Evolutionary conservation across 23 tunicate species (phyloP).

Genomic region (Oikopleura dioica): DNA sequence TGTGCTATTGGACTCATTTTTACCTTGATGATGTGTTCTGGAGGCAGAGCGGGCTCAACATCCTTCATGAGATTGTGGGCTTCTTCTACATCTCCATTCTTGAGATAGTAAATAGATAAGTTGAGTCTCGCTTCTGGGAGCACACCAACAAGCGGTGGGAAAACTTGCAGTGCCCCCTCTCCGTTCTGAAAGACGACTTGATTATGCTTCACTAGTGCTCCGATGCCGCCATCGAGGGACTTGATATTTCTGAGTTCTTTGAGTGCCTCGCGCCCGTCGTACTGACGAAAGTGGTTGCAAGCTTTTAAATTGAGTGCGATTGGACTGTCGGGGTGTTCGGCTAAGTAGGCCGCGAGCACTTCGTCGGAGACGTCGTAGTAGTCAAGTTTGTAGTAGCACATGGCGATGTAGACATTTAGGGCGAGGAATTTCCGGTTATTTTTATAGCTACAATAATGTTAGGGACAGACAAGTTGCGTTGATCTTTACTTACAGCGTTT

Average conservation of each 20-base stretch:
- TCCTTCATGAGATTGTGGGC: constrained; percentile 82
- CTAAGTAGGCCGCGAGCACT: constrained; percentile 80
- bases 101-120: constrained; percentile 52
- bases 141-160: constrained; percentile 81
- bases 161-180: constrained; percentile 70
- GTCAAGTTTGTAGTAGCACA: constrained; percentile 85
- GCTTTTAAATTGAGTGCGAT: constrained; percentile 82
- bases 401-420: constrained; percentile 84
- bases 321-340: constrained; percentile 60
- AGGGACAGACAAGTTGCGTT: background rate
- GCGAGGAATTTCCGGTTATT: constrained; percentile 54
- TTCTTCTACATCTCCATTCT: constrained; percentile 77
- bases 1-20: too few species aligned
- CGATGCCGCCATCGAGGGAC: background rate
- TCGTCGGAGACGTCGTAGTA: constrained; percentile 98
- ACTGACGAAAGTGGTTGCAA: constrained; percentile 80
- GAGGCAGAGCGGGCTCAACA: constrained; percentile 57
- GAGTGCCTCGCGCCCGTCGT: constrained; percentile 88
- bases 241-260: constrained; percentile 57
- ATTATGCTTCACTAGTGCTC: constrained; percentile 71
- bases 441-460: background rate
- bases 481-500: constrained; percentile 14
- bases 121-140: constrained; percentile 83
- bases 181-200: constrained; percentile 75
- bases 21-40: constrained; percentile 85